Conservation (phyloP, 2,797 vertebrate species). For the Acrossocheilus fasciatus region DNA sequence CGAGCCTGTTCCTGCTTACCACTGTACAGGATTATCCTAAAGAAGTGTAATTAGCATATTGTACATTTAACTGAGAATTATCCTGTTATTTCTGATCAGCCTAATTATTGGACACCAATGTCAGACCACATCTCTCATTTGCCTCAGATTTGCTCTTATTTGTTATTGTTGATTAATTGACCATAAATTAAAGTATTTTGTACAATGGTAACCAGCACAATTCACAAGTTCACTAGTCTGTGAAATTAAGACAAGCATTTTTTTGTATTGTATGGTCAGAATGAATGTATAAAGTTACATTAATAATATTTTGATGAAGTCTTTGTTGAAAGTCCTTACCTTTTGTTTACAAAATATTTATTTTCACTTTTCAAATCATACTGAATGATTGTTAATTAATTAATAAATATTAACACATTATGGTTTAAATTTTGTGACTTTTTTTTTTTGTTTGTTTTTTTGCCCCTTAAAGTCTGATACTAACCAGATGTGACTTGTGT, state of each 20-base stretch:
- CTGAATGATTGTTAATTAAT: background rate
- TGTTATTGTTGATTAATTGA: conserved; percentile 21
- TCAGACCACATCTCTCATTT: background rate
- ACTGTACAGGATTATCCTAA: background rate
- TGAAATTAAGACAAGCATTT: background rate
- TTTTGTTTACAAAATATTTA: background rate
- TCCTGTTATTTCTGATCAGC: background rate
- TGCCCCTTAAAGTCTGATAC: too few species aligned
- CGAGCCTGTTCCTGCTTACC: background rate
- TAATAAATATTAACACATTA: background rate
- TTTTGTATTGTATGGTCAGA: background rate
- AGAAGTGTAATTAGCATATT: background rate
- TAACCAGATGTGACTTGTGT: too few species aligned
- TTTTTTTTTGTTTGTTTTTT: too few species aligned
- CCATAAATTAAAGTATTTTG: background rate
- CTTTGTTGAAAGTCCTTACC: background rate
- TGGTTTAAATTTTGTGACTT: background rate
- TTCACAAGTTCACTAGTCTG: background rate
- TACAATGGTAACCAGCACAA: background rate
- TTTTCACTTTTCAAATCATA: background rate
- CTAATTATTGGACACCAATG: background rate
- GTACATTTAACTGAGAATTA: background rate
- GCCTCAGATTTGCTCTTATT: background rate
- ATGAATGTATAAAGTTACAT: background rate
- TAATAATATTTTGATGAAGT: conserved; percentile 16